Conservation (phyloP, 2,888 invertebrate genomes). For the Myopa testacea region DNA sequence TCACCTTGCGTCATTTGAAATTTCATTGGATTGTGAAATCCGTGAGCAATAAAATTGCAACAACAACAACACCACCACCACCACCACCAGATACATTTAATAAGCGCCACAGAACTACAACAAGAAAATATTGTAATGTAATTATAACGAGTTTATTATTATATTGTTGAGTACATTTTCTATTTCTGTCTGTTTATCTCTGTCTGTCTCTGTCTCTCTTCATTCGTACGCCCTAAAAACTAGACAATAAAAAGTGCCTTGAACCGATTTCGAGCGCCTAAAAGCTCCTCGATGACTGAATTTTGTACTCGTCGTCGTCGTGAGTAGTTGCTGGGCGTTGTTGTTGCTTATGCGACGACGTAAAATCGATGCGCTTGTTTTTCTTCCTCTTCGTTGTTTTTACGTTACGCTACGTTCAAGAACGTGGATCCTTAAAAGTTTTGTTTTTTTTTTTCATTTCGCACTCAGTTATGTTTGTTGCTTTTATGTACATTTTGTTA, state of each 20-base stretch:
- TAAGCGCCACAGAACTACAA: too few relatives aligned
- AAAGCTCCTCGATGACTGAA: conserved; percentile 3
- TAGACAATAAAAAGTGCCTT: conserved; percentile 35
- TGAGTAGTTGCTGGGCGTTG: too few relatives aligned
- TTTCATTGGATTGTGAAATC: conserved; percentile 36
- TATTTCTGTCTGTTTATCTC: neutral
- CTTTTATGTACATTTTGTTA: conserved; percentile 5
- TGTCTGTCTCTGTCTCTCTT: too few relatives aligned
- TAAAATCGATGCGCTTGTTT: conserved; percentile 22
- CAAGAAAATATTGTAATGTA: neutral
- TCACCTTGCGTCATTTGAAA: neutral
- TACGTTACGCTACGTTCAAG: conserved; percentile 20
- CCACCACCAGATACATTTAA: neutral
- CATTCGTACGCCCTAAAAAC: neutral
- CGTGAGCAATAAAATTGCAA: neutral
- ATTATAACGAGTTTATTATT: neutral
- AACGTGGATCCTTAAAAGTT: neutral
- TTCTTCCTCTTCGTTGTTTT: conserved; percentile 5
- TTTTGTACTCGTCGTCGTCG: too few relatives aligned
- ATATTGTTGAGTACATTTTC: neutral
- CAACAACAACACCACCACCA: neutral
- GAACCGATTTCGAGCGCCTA: conserved; percentile 19
- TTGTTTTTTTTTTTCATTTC: neutral
- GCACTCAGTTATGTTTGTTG: neutral
- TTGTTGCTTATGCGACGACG: neutral